Conservation (phyloP, 1,140 invertebrate genomes). For the Micrasema minimum region DNA sequence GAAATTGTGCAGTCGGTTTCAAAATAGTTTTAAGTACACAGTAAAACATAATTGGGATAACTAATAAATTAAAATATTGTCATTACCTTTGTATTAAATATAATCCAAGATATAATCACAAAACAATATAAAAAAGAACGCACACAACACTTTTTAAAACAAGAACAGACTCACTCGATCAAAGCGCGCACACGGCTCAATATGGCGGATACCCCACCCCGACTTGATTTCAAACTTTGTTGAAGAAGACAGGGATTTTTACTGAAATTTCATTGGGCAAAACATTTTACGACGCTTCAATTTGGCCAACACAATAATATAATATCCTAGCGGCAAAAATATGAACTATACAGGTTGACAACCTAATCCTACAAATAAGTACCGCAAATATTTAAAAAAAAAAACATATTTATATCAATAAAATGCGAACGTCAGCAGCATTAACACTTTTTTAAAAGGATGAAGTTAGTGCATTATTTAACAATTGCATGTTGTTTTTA, state of each 20-base stretch:
- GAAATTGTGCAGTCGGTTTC: neutral
- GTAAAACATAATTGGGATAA: neutral
- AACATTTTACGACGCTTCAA: slow-evolving; percentile 44
- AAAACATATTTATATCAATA: too few species aligned
- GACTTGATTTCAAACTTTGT: slow-evolving; percentile 48
- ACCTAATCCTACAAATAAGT: slow-evolving; percentile 4
- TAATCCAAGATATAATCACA: slow-evolving; percentile 44
- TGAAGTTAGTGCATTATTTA: too few species aligned
- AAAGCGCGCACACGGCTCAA: slow-evolving; percentile 48
- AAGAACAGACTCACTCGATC: slow-evolving; percentile 45
- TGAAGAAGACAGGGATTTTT: slow-evolving; percentile 39
- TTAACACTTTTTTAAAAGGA: too few species aligned
- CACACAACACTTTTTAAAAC: slow-evolving; percentile 42
- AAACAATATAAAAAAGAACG: slow-evolving; percentile 41
- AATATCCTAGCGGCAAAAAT: slow-evolving; percentile 15
- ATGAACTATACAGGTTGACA: slow-evolving; percentile 13
- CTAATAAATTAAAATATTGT: slow-evolving; percentile 34
- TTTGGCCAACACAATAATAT: slow-evolving; percentile 33
- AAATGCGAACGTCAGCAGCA: too few species aligned
- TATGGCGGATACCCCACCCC: slow-evolving; percentile 50
- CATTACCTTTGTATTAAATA: slow-evolving; percentile 37
- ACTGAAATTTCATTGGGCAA: slow-evolving; percentile 40
- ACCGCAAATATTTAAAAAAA: neutral
- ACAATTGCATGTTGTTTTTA: too few species aligned
- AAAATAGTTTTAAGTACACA: slow-evolving; percentile 10